phyloP scores from a whole-genome alignment of 1,140 invertebrate genomes.

The Dendroctonus ponderosae region DNA sequence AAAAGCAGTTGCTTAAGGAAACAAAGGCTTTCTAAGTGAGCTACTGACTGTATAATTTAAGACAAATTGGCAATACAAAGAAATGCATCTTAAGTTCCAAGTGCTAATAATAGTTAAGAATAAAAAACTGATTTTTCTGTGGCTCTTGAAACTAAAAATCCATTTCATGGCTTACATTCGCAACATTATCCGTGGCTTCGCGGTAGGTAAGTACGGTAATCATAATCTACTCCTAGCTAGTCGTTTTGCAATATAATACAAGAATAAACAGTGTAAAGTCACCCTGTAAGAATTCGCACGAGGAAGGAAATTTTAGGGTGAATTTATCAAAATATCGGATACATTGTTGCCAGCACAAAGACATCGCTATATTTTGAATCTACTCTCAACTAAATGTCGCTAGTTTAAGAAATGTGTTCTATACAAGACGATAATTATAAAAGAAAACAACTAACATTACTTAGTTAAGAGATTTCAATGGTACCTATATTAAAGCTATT shows the following conservation, averaged over 20 bases:
- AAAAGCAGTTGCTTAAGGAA: no score
- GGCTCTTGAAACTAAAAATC: no score
- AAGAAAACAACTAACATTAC: no score
- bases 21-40: no score
- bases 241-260: background rate
- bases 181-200: background rate
- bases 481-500: background rate
- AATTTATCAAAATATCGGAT: slow-evolving; percentile 7
- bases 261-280: slow-evolving; percentile 4
- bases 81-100: no score
- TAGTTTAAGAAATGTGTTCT: slow-evolving; percentile 1
- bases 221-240: background rate
- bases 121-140: no score
- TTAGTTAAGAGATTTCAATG: no score
- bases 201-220: background rate
- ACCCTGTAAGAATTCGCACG: slow-evolving; percentile 8
- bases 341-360: slow-evolving; percentile 16
- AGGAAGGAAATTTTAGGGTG: background rate
- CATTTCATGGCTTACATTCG: background rate
- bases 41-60: no score
- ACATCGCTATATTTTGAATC: slow-evolving; percentile 11
- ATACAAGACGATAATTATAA: background rate
- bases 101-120: no score
- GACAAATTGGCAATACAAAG: no score
- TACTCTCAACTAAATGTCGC: background rate